A percentile compares a stretch with the other conserved stretches of the same genome.
Evolutionary conservation across 2,888 invertebrate species (phyloP).

Genomic region (Tiliacea citrago): DNA sequence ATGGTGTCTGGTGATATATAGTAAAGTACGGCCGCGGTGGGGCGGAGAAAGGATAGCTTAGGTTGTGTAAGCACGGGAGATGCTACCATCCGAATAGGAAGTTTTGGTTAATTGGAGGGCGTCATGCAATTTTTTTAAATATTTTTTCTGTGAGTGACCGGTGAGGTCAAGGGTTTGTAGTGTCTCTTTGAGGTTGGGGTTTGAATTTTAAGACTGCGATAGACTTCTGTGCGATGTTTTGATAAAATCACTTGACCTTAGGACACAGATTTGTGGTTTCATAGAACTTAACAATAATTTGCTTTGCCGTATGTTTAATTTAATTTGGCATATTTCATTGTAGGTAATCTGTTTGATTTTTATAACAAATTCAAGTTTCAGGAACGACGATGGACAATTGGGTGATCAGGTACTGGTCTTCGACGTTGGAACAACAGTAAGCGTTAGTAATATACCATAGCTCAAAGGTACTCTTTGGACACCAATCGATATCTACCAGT

Average conservation of each 20-base stretch:
- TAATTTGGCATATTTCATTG: conserved; percentile 4
- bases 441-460: too few species aligned
- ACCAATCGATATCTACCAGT: too few species aligned
- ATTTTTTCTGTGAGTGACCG: conserved; percentile 64
- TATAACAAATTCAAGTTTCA: neutral
- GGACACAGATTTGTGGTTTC: conserved; percentile 20
- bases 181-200: conserved; percentile 43
- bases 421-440: neutral
- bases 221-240: conserved; percentile 15
- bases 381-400: neutral
- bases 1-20: conserved; percentile 86
- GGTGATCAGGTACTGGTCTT: neutral
- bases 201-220: conserved; percentile 17
- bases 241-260: conserved; percentile 45
- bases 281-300: conserved; percentile 4
- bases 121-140: conserved; percentile 77
- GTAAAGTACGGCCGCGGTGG: conserved; percentile 82
- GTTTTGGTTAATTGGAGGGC: conserved; percentile 86
- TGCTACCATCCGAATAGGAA: conserved; percentile 84
- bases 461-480: too few species aligned
- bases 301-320: conserved; percentile 24
- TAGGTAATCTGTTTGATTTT: neutral
- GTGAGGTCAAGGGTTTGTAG: conserved; percentile 74
- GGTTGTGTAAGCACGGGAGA: conserved; percentile 89
- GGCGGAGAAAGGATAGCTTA: conserved; percentile 89